Evolutionary conservation across 1,140 invertebrate genomes (phyloP), one percentile per base, ranked within the genome.

Genomic region (Aphelinus atriplicis): DNA sequence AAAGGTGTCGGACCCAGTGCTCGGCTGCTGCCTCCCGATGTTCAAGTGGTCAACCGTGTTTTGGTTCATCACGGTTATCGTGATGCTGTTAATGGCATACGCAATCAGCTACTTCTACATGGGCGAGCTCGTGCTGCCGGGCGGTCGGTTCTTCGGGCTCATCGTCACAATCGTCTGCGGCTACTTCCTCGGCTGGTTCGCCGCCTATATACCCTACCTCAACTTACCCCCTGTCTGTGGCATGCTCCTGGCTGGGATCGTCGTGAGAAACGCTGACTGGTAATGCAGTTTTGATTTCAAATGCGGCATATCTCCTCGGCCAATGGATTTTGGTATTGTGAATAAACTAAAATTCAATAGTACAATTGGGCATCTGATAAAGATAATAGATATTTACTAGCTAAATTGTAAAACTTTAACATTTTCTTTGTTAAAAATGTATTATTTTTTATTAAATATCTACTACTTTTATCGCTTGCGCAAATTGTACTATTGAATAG

Each of bases 161-260:
- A 81, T 83, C 60, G 3, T 78, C 2, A 65, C 87, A 3, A 48
- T 83, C 1, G 42, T 87, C 7, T 79, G 76, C 3, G 77, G 84
- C 1, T 85, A 83, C 51, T 42, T 77, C 0, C 78, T 87, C 2
- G 86, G 87, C 2, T 84, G 84, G 82, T 48, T 56, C 5, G 42
- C 87, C 4, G 75, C 82, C 0, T 82, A 81, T 10, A 68, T 88
- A 3, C 87, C 87, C 0, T 81, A 81, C 6, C 4, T 86, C 4
- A 63, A 87, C 1, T 68, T 88, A 3, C 87, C 87, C 1, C 87
- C 87, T 0, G 79, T 87, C 2, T 85, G 87, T 42, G 87, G 87
- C 2, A 88, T 88, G 87, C 71, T 88, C 0, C 48, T 87, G 3
- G 85, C 85, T 7, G 87, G 87, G 3, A 81, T 88, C 55, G 83